phyloP scores from a whole-genome alignment of 2,113 vertebrate genomes.

The Callaeas wilsoni region DNA sequence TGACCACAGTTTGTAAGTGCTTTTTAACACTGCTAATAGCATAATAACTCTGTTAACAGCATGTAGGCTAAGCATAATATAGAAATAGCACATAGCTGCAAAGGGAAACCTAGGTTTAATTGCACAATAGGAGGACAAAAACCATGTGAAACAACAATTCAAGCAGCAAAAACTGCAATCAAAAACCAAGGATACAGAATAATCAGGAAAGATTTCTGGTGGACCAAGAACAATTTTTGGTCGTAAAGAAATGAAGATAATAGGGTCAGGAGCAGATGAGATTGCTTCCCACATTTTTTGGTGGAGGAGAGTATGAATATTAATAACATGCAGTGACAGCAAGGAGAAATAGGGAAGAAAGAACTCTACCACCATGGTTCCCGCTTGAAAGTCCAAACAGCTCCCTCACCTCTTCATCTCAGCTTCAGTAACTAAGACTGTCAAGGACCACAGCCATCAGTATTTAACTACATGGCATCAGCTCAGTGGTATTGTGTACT shows the following conservation, averaged over 20 bases:
- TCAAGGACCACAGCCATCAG: background rate
- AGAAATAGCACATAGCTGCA: background rate
- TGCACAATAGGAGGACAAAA: background rate
- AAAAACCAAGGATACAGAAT: background rate
- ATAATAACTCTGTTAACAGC: background rate
- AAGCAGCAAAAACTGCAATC: background rate
- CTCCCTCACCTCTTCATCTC: background rate
- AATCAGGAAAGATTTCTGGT: background rate
- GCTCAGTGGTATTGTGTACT: background rate
- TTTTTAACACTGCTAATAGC: background rate
- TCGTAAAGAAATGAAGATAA: background rate
- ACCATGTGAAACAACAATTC: background rate
- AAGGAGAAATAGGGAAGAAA: background rate
- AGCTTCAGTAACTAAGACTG: background rate
- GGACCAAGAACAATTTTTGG: background rate
- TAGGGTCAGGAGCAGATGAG: background rate
- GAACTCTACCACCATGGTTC: accelerated
- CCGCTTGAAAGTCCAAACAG: background rate
- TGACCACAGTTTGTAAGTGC: background rate
- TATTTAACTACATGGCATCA: background rate
- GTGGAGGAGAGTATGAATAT: background rate
- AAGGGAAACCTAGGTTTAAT: background rate
- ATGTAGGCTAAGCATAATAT: background rate
- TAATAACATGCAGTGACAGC: background rate
- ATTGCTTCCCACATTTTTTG: background rate